Evolutionary conservation across 1,140 invertebrate genomes (phyloP).

Genomic region (Lethocerus indicus): DNA sequence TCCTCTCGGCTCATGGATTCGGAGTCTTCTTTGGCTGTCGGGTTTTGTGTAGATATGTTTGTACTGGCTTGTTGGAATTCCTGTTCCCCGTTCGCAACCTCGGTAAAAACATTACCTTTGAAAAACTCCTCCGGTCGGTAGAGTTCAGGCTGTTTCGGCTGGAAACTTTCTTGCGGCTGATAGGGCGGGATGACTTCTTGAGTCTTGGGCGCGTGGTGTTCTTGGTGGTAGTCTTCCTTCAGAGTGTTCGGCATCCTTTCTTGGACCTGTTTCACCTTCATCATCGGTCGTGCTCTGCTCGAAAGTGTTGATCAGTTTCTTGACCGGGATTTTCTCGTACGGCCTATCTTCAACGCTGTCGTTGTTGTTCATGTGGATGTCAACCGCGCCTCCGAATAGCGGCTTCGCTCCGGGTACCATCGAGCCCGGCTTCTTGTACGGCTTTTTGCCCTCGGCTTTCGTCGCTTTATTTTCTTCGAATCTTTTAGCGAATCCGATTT

Average conservation of each 20-base stretch:
- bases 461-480: background rate
- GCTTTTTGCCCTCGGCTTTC: conserved; percentile 5
- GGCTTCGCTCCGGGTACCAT: conserved; percentile 24
- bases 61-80: background rate
- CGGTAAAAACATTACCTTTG: background rate
- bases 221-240: background rate
- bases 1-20: conserved; percentile 6
- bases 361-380: conserved; percentile 1
- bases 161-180: too few relatives aligned
- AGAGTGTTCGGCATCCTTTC: conserved; percentile 15
- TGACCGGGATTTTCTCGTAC: conserved; percentile 41
- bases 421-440: conserved; percentile 23
- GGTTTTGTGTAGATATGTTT: too few relatives aligned
- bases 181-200: background rate
- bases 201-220: background rate
- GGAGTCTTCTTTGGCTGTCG: background rate
- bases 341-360: conserved; percentile 20
- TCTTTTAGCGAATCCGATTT: background rate
- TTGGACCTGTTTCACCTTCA: conserved; percentile 35
- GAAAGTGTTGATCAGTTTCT: conserved; percentile 41
- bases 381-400: conserved; percentile 13
- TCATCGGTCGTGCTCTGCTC: conserved; percentile 36
- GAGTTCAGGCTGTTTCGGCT: background rate
- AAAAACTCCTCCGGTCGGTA: background rate
- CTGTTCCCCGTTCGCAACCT: background rate